Conservation (phyloP, 2,113 vertebrate genomes). For the Helogale parvula region DNA sequence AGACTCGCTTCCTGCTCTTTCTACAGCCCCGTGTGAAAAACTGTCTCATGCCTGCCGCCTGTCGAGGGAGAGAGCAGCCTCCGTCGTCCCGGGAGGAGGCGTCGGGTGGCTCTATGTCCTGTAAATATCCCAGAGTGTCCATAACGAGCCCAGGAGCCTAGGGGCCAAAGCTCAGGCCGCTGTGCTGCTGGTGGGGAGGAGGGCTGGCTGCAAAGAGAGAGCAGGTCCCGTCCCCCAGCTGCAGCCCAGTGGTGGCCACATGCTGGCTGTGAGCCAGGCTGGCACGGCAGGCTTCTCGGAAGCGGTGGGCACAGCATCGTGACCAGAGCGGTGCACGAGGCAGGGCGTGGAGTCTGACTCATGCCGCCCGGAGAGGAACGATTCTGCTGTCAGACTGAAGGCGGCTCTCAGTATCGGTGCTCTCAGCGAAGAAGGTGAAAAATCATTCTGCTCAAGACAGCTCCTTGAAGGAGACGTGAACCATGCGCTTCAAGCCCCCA, state of each 20-base stretch:
- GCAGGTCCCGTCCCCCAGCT: background rate
- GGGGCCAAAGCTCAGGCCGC: background rate
- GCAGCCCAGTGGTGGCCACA: background rate
- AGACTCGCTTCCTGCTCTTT: background rate
- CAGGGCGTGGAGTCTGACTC: background rate
- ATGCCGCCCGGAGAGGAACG: background rate
- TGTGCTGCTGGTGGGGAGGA: accelerated
- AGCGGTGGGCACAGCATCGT: slow-evolving; percentile 31
- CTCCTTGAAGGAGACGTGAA: background rate
- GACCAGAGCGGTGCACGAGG: background rate
- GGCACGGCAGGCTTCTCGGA: slow-evolving; percentile 35
- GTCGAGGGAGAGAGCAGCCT: background rate
- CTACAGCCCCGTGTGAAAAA: background rate
- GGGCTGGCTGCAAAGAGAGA: background rate
- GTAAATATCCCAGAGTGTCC: background rate
- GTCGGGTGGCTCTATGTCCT: background rate
- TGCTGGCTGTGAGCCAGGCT: background rate
- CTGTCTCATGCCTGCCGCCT: accelerated
- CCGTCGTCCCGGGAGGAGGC: background rate
- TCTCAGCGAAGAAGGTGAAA: background rate
- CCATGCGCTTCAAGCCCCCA: background rate
- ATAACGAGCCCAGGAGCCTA: background rate
- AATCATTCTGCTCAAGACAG: background rate
- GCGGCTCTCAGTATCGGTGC: background rate
- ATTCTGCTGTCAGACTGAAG: slow-evolving; percentile 20